Evolutionary conservation across 2,888 invertebrate species (phyloP), one percentile per base, ranked within the genome.

Genomic region (Polylopha cassiicola): DNA sequence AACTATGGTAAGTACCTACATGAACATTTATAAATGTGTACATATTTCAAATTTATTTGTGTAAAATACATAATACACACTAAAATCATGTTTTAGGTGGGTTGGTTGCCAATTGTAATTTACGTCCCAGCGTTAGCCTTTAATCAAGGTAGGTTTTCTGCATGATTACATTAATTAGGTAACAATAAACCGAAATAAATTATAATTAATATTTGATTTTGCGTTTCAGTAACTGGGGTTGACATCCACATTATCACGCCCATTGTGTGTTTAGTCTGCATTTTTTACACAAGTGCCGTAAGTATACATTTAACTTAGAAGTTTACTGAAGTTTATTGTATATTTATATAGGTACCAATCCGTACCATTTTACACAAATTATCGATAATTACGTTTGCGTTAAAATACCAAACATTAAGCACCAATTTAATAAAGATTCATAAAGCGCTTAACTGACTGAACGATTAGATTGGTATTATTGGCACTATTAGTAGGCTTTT

Each of bases 281-380:
- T 94, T 61, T 93, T 95, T 68, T 95, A 95, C 61, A 95, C 94
- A 1, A 91, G 92, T 53, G 88, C 92, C 68, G 93, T 94, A 81
- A 88, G 91, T 87, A 46, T 38, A n/a, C n/a, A n/a, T n/a, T n/a
- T n/a, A n/a, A n/a, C n/a, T n/a, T n/a, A n/a, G n/a, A n/a, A n/a
- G n/a, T n/a, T n/a, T n/a, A n/a, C n/a, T n/a, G n/a, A n/a, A n/a
- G n/a, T n/a, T n/a, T n/a, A n/a, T n/a, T n/a, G n/a, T n/a, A n/a
- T n/a, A n/a, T n/a, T n/a, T n/a, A n/a, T n/a, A n/a, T n/a, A n/a
- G n/a, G n/a, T n/a, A n/a, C n/a, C n/a, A n/a, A n/a, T n/a, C n/a
- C n/a, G n/a, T n/a, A n/a, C n/a, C n/a, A n/a, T n/a, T n/a, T n/a
- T n/a, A n/a, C n/a, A n/a, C n/a, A n/a, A n/a, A n/a, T n/a, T n/a